phyloP scores from a whole-genome alignment of 1,140 invertebrate genomes.

The Drosophila eugracilis region DNA sequence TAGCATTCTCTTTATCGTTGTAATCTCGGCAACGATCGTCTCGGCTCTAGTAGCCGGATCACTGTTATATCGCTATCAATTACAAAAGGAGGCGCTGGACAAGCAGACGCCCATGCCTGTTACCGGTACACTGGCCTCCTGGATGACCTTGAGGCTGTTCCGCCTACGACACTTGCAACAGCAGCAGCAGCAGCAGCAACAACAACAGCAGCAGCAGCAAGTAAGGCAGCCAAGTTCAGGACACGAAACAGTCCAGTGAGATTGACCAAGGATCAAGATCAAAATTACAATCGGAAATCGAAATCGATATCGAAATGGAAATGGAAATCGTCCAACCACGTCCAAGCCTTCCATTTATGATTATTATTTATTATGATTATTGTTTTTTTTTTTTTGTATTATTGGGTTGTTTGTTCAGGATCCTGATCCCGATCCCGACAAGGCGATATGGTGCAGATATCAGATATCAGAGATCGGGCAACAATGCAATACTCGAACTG shows the following conservation, averaged over 20 bases:
- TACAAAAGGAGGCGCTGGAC: conserved; percentile 88
- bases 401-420: conserved; percentile 33
- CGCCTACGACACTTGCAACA: conserved; percentile 86
- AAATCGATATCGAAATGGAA: conserved; percentile 1
- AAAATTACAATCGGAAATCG: background rate
- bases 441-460: conserved; percentile 5
- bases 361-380: conserved; percentile 50
- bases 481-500: conserved; percentile 71
- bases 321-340: conserved; percentile 9
- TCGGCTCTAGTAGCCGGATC: conserved; percentile 92
- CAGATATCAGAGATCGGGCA: conserved; percentile 57
- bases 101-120: conserved; percentile 86
- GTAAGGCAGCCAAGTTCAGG: conserved; percentile 43
- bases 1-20: conserved; percentile 93
- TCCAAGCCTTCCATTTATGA: conserved; percentile 32
- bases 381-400: conserved; percentile 19
- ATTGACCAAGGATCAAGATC: background rate
- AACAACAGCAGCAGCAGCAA: conserved; percentile 42
- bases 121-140: conserved; percentile 88
- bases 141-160: conserved; percentile 90
- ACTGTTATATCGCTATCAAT: conserved; percentile 90
- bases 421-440: conserved; percentile 6
- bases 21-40: conserved; percentile 93
- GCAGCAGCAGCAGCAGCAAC: conserved; percentile 65
- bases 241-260: conserved; percentile 75